Conservation (phyloP, 1,140 invertebrate genomes). For the Pseudachorutes palmiensis region DNA sequence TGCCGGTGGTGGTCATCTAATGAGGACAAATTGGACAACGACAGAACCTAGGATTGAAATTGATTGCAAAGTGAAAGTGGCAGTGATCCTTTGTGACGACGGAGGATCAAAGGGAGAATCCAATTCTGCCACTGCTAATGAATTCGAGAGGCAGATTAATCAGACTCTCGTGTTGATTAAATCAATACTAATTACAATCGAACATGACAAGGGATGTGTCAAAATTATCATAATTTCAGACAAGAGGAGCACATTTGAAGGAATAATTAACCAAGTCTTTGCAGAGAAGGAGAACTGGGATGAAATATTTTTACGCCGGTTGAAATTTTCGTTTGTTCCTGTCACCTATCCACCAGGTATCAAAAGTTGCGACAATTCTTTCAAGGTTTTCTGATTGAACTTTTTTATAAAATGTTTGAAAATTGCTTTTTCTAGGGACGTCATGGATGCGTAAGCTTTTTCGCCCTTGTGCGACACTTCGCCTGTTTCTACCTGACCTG, state of each 20-base stretch:
- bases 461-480: slow-evolving; percentile 35
- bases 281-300: slow-evolving; percentile 25
- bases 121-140: slow-evolving; percentile 10
- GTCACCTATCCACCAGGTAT: slow-evolving; percentile 29
- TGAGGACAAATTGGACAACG: too few relatives aligned
- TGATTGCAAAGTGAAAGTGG: slow-evolving; percentile 1
- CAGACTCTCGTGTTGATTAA: slow-evolving; percentile 32
- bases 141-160: slow-evolving; percentile 33
- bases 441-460: slow-evolving; percentile 33
- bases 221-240: slow-evolving; percentile 29
- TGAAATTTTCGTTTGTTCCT: slow-evolving; percentile 18
- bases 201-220: slow-evolving; percentile 9
- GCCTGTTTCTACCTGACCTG: slow-evolving; percentile 33
- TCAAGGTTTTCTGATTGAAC: too few relatives aligned
- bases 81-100: slow-evolving; percentile 17
- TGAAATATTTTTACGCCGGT: slow-evolving; percentile 4
- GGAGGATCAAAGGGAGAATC: neutral
- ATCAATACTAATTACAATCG: slow-evolving; percentile 23
- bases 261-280: slow-evolving; percentile 16
- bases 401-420: neutral
- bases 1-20: too few relatives aligned
- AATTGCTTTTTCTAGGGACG: slow-evolving; percentile 14
- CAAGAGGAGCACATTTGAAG: slow-evolving; percentile 16
- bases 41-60: too few relatives aligned
- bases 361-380: too few relatives aligned